These are phyloP conservation scores for Oxystoma pomonae DNA, from an alignment of 2,888 invertebrate genomes.

Conservation along the genomic window DNA sequence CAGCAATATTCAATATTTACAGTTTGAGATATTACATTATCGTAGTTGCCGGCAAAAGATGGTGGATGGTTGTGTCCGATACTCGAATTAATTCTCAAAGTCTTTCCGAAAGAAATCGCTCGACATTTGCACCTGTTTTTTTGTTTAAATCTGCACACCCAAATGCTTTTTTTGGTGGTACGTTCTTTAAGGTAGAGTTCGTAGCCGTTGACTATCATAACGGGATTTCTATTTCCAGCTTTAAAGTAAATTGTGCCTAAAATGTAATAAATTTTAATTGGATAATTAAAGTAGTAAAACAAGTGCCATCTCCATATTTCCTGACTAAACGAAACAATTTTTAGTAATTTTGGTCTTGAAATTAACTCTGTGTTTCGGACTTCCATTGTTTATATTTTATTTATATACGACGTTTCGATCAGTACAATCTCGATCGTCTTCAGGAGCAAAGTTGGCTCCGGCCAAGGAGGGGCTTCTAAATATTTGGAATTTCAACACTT, in stretches of 20 bases:
- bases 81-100: neutral
- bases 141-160: neutral
- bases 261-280: constrained; percentile 14
- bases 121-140: neutral
- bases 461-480: too few species aligned
- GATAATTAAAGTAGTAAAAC: too few species aligned
- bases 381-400: too few species aligned
- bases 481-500: too few species aligned
- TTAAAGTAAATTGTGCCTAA: constrained; percentile 22
- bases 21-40: neutral
- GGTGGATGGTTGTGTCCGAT: constrained; percentile 17
- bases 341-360: too few species aligned
- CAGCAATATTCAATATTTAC: too few species aligned
- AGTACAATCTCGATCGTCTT: too few species aligned
- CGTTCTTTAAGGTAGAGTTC: constrained; percentile 11
- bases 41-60: constrained; percentile 13
- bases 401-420: too few species aligned
- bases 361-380: too few species aligned
- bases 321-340: too few species aligned
- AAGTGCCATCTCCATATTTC: too few species aligned
- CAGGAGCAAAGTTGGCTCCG: too few species aligned
- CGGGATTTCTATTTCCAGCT: constrained; percentile 22
- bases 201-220: constrained; percentile 20
- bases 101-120: constrained; percentile 2
- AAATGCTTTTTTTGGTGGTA: neutral